Evolutionary conservation across 1,140 invertebrate species (phyloP), one percentile per base, ranked within the genome.

Genomic region (Ceratitis capitata): DNA sequence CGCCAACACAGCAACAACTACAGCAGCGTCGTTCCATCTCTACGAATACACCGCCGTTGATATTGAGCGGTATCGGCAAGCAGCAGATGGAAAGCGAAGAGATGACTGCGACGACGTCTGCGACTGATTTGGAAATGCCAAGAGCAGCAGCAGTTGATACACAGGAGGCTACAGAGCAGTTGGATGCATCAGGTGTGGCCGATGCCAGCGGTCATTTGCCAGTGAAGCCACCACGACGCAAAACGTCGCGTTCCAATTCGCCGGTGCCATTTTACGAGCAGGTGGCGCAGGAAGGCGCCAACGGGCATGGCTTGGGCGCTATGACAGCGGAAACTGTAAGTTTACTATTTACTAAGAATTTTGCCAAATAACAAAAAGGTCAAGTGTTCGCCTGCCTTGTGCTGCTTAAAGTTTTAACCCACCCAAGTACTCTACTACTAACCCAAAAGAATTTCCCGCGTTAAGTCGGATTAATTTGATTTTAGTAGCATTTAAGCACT

Each of bases 41-140:
- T 74, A 91, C 90, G 29, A 91, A 90, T 82, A 91, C 90, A 35
- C 90, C 90, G n/a, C 87, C 90, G 2, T 64, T 91, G 23, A 87
- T 90, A 51, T 5, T n/a, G 32, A 56, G 56, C 58, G 53, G 56
- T 12, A 26, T 19, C 3, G n/a, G 32, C 19, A 64, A 78, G 39
- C 39, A 23, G 56, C 14, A 23, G 51, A 56, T 56, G 51, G 23
- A 56, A 56, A 23, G 5, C 69, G 32, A 78, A 42, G 5, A 1
- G 9, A 5, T 14, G 19, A 29, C 5, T 53, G 19, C 47, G n/a
- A 45, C 2, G 32, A 64, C 49, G 45, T n/a, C 85, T 58, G 23
- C 69, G n/a, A 42, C 45, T 23, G n/a, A n/a, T n/a, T 3, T 26
- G 42, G 32, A 83, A 51, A 82, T 82, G 78, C 26, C 42, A n/a